These are phyloP conservation scores for Deilephila porcellus DNA, from an alignment of 2,888 invertebrate species.

Conservation along the genomic window DNA sequence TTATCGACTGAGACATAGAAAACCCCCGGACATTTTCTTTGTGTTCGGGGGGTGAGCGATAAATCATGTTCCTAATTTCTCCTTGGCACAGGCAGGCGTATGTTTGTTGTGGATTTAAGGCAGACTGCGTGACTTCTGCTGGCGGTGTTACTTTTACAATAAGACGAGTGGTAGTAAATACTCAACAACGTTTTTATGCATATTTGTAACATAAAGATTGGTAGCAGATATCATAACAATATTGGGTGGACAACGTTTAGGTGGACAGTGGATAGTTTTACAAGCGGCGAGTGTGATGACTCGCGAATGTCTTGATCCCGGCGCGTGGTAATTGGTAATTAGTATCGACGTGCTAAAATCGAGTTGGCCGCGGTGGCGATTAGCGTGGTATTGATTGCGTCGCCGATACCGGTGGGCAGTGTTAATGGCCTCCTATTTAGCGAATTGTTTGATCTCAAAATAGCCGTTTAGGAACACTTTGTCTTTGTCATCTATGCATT, in stretches of 20 bases:
- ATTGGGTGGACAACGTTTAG: background rate
- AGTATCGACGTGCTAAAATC: constrained; percentile 77
- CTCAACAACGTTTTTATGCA: constrained; percentile 5
- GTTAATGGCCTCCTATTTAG: constrained; percentile 73
- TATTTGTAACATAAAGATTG: background rate
- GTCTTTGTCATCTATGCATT: constrained; percentile 75
- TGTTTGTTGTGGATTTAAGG: constrained; percentile 51
- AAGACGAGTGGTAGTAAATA: constrained; percentile 26
- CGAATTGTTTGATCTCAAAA: constrained; percentile 70
- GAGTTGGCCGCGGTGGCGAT: constrained; percentile 66
- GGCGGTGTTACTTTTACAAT: background rate
- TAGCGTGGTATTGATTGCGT: constrained; percentile 71
- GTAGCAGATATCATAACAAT: constrained; percentile 1
- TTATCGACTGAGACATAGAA: constrained; percentile 66
- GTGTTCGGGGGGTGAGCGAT: constrained; percentile 67
- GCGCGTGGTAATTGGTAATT: constrained; percentile 73
- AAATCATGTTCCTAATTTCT: constrained; percentile 72
- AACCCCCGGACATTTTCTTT: constrained; percentile 61
- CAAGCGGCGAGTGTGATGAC: constrained; percentile 41
- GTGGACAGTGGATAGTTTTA: constrained; percentile 13
- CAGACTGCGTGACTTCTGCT: constrained; percentile 19
- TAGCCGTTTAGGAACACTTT: constrained; percentile 70
- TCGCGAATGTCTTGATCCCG: constrained; percentile 59
- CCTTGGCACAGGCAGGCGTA: constrained; percentile 61
- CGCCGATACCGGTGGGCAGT: constrained; percentile 68